Conservation (phyloP, 2,797 vertebrate genomes). For the Etheostoma perlongum region DNA sequence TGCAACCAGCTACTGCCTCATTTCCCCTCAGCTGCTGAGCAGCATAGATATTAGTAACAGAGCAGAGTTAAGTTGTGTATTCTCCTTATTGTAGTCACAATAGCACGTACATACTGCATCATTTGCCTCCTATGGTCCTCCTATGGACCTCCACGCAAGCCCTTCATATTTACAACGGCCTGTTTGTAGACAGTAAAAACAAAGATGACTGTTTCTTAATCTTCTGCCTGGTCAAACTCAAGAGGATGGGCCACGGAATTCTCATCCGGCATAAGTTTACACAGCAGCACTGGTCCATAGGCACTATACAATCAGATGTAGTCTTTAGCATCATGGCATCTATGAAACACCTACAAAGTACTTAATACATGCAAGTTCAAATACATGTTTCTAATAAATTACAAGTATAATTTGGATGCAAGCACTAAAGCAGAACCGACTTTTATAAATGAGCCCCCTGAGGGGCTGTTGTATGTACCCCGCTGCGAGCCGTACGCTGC, state of each 20-base stretch:
- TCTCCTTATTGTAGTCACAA: conserved; percentile 19
- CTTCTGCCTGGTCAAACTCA: conserved; percentile 33
- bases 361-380: neutral
- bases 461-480: neutral
- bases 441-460: conserved; percentile 1
- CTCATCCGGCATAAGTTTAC: neutral
- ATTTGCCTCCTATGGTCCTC: conserved; percentile 33
- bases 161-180: conserved; percentile 36
- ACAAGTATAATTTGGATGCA: conserved; percentile 10
- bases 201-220: conserved; percentile 27
- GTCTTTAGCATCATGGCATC: neutral
- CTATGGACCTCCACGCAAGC: conserved; percentile 16
- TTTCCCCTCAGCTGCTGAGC: neutral
- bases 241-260: neutral
- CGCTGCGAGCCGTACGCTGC: conserved; percentile 1
- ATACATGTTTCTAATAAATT: neutral
- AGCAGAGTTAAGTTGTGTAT: conserved; percentile 9
- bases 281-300: conserved; percentile 1
- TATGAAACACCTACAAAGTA: neutral
- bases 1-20: neutral
- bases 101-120: conserved; percentile 16
- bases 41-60: neutral
- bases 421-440: neutral
- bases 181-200: conserved; percentile 38
- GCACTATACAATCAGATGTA: neutral